A percentile compares a stretch with the other conserved stretches of the same genome.
Evolutionary conservation across 2,113 vertebrate genomes (phyloP).

Genomic region (Aphyosemion australe): DNA sequence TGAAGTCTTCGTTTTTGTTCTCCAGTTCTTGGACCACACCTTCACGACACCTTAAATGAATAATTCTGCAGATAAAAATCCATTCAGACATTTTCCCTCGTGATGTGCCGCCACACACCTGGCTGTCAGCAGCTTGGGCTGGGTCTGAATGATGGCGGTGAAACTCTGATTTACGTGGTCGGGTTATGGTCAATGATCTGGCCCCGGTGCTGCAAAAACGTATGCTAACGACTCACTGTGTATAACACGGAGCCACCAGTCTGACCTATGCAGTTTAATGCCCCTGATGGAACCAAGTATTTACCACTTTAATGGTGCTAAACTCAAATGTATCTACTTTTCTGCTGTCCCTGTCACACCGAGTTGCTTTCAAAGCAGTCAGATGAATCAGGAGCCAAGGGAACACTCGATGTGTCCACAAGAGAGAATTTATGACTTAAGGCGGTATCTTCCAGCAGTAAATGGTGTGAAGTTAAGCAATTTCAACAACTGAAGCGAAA

Average conservation of each 20-base stretch:
- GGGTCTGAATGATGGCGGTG: slow-evolving; percentile 44
- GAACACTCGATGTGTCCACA: not conserved
- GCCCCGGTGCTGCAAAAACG: slow-evolving; percentile 44
- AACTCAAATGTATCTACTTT: not conserved
- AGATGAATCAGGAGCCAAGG: too few species aligned
- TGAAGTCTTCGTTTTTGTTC: not conserved
- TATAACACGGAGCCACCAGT: slow-evolving; percentile 3
- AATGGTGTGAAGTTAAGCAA: not conserved
- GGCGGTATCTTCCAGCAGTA: not conserved
- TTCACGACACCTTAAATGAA: slow-evolving; percentile 2
- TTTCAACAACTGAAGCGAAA: not conserved
- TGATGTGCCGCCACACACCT: slow-evolving; percentile 48
- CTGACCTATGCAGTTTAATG: slow-evolving; percentile 1
- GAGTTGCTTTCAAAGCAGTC: not conserved
- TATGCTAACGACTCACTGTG: not conserved
- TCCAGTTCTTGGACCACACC: not conserved
- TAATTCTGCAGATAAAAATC: slow-evolving; percentile 8
- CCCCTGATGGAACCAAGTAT: slow-evolving; percentile 3
- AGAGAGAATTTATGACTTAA: not conserved
- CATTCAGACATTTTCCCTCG: slow-evolving; percentile 8
- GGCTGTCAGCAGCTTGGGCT: slow-evolving; percentile 38
- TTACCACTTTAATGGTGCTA: too few species aligned
- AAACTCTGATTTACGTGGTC: slow-evolving; percentile 36
- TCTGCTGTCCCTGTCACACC: not conserved
- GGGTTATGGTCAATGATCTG: slow-evolving; percentile 44